phyloP scores from a whole-genome alignment of 2,888 invertebrate species.

The Lochmaea capreae region DNA sequence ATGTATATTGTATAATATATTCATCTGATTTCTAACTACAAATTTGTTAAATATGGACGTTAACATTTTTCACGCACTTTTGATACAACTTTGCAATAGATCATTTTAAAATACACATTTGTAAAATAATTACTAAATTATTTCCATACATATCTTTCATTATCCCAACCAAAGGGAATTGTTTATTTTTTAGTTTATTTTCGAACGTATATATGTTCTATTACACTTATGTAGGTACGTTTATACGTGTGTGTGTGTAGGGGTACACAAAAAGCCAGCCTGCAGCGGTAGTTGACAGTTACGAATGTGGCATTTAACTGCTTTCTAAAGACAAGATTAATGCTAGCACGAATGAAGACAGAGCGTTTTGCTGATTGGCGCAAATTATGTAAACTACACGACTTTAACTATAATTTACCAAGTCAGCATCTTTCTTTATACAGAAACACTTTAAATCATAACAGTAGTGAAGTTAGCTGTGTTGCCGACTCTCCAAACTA shows the following conservation, averaged over 20 bases:
- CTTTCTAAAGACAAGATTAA: conserved; percentile 62
- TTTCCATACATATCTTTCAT: too few species aligned
- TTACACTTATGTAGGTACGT: background rate
- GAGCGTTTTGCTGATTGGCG: conserved; percentile 63
- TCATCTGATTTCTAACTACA: too few species aligned
- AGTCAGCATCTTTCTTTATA: conserved; percentile 52
- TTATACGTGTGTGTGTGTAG: background rate
- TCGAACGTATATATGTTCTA: background rate
- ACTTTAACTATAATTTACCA: conserved; percentile 43
- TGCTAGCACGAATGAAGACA: conserved; percentile 59
- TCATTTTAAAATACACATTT: too few species aligned
- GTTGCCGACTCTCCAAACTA: conserved; percentile 30
- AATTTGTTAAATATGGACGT: too few species aligned
- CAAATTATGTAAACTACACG: conserved; percentile 63
- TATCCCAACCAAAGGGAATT: too few species aligned
- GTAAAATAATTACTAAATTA: too few species aligned
- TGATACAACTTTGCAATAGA: too few species aligned
- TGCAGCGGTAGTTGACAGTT: conserved; percentile 54
- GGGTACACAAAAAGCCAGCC: background rate
- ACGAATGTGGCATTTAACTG: conserved; percentile 65
- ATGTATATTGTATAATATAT: too few species aligned
- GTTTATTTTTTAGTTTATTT: background rate
- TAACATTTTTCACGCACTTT: too few species aligned
- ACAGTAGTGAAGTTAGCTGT: conserved; percentile 26
- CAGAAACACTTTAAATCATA: conserved; percentile 56